phyloP scores from a whole-genome alignment of 2,888 invertebrate species.

The Cyclophora albipunctata region DNA sequence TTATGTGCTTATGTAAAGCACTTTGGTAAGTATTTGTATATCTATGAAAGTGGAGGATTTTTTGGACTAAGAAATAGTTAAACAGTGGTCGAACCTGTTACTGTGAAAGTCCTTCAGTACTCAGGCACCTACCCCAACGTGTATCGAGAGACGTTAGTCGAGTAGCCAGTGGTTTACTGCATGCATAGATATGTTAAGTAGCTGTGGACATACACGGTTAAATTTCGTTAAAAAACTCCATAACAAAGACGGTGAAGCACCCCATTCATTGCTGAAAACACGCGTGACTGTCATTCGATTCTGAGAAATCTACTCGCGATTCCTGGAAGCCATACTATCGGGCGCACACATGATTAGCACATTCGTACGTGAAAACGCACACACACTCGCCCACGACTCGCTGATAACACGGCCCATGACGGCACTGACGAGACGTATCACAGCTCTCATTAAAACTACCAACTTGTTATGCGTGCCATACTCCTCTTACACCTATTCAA shows the following conservation, averaged over 20 bases:
- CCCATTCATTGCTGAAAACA: slow-evolving; percentile 67
- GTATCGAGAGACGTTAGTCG: too few relatives aligned
- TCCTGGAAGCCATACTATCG: slow-evolving; percentile 70
- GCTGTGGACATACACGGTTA: too few relatives aligned
- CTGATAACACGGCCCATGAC: slow-evolving; percentile 67
- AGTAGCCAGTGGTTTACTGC: too few relatives aligned
- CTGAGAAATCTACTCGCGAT: slow-evolving; percentile 68
- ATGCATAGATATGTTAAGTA: too few relatives aligned
- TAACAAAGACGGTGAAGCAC: slow-evolving; percentile 2
- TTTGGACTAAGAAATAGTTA: too few relatives aligned
- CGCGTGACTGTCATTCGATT: slow-evolving; percentile 63
- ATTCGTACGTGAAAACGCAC: slow-evolving; percentile 45
- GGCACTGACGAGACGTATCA: slow-evolving; percentile 51
- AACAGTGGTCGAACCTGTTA: too few relatives aligned
- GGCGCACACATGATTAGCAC: slow-evolving; percentile 46
- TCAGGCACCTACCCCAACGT: too few relatives aligned
- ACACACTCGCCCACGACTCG: slow-evolving; percentile 50
- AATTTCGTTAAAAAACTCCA: too few relatives aligned
- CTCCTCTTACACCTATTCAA: slow-evolving; percentile 64
- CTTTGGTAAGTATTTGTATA: too few relatives aligned
- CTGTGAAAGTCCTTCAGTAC: too few relatives aligned
- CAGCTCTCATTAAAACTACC: slow-evolving; percentile 58
- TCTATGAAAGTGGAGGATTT: too few relatives aligned
- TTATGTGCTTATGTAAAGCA: too few relatives aligned
- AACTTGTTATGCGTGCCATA: slow-evolving; percentile 57